Evolutionary conservation across 2,888 invertebrate genomes (phyloP), one percentile per base, ranked within the genome.

Genomic region (Dromius quadrimaculatus): DNA sequence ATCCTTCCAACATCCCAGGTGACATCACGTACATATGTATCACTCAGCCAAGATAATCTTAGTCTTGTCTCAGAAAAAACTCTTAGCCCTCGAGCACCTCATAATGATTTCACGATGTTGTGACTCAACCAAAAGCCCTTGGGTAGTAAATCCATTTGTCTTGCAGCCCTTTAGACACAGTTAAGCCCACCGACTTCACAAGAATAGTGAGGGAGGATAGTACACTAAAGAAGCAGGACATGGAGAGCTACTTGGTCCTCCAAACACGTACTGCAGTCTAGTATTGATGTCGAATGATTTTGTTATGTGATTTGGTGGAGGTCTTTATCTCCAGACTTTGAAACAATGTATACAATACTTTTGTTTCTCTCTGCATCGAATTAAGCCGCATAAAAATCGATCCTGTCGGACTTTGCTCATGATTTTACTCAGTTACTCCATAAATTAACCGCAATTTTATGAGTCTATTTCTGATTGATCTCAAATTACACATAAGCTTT

Each of bases 111-210:
- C 62, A 62, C 43, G 43, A 62, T 43, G 17, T 13, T 28, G 36
- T 22, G 19, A 20, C 22, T 47, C 23, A 43, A 17, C 23, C 50
- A 9, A 19, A 9, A 22, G 22, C 9, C 50, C 62, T 22, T 22
- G 28, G 50, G 36, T 43, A 22, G 41, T 62, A 62, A 43, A 62
- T 62, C 62, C 62, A 62, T 62, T 62, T 62, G 62, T 62, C 62
- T 62, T 43, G 20, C 62, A 43, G 23, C 43, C 43, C 41, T 62
- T 62, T 62, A 62, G 62, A n/a, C 50, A 15, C 28, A 28, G 23
- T 54, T 54, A 54, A 47, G 47, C 41, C 15, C 41, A 15, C 41
- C 15, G 57, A 28, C 34, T 57, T 57, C 57, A 15, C 57, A 57
- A 28, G 57, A 32, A 13, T 17, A 36, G 36, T 11, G 36, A 1